Percentiles rank a stretch among this genome's conserved stretches.
These are phyloP conservation scores for Chrysolina haemoptera DNA, from an alignment of 2,888 invertebrate species.

Conservation along the genomic window DNA sequence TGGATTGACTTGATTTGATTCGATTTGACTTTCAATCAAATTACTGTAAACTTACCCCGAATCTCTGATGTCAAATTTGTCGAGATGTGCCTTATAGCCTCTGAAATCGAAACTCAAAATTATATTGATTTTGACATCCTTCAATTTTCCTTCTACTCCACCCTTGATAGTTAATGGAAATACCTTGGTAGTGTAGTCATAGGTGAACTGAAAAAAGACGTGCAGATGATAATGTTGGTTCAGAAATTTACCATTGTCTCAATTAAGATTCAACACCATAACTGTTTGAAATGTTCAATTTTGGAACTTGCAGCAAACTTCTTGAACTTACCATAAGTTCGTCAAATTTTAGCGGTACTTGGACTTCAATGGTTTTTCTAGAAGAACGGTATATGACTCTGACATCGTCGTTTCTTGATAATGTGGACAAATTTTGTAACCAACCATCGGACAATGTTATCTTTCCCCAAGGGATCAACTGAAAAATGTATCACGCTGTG, in stretches of 20 bases:
- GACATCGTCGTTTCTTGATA: constrained; percentile 21
- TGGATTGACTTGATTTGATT: no score
- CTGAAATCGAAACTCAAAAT: constrained; percentile 34
- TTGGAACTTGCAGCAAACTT: no score
- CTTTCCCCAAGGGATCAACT: constrained; percentile 21
- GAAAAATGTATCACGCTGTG: neutral
- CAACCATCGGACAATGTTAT: constrained; percentile 30
- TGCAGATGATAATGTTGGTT: neutral
- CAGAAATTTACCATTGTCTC: neutral
- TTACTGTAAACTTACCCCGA: constrained; percentile 36
- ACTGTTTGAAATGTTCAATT: no score
- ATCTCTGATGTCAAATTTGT: constrained; percentile 39
- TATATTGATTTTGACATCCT: constrained; percentile 32
- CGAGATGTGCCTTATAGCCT: constrained; percentile 31
- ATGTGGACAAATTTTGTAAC: constrained; percentile 30
- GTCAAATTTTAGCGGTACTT: constrained; percentile 24
- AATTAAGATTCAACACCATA: neutral
- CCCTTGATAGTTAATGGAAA: constrained; percentile 34
- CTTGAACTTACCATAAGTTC: constrained; percentile 18
- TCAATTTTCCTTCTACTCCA: constrained; percentile 36
- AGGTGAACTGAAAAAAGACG: constrained; percentile 39
- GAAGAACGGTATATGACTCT: constrained; percentile 27
- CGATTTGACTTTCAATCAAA: no score
- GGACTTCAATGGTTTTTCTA: neutral
- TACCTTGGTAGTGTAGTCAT: constrained; percentile 33